Evolutionary conservation across 2,888 invertebrate species (phyloP).

Genomic region (Calliphora vomitoria): DNA sequence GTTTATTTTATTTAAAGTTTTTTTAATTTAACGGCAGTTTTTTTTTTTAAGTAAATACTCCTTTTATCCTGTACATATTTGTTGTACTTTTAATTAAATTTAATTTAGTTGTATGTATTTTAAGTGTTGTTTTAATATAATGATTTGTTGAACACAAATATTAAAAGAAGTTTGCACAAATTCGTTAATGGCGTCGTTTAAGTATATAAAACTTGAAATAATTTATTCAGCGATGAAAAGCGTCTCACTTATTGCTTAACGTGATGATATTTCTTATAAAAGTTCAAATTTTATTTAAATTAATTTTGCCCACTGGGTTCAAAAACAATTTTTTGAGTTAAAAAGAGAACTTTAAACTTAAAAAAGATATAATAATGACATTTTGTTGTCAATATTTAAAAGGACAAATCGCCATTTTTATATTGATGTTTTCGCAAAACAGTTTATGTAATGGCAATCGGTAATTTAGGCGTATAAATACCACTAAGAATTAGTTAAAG

Average conservation of each 20-base stretch:
- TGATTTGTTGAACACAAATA: background rate
- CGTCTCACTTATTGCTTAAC: slow-evolving; percentile 31
- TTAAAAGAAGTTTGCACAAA: background rate
- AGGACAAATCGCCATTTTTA: no score
- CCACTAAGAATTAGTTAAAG: no score
- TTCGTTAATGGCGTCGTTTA: background rate
- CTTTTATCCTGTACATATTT: background rate
- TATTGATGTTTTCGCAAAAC: no score
- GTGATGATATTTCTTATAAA: background rate
- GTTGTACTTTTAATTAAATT: slow-evolving; percentile 17
- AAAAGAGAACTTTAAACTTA: no score
- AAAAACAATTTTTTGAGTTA: no score
- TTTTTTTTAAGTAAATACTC: slow-evolving; percentile 61
- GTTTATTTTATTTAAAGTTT: background rate
- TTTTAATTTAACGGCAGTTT: slow-evolving; percentile 72
- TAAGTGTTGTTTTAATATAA: background rate
- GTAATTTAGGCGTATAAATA: no score
- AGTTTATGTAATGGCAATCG: no score
- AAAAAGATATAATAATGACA: no score
- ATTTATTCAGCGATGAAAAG: background rate
- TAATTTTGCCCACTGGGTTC: background rate
- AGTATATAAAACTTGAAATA: background rate
- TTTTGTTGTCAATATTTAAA: no score
- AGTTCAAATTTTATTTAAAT: background rate
- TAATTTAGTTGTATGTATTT: background rate